A percentile compares a stretch with the other conserved stretches of the same genome.
phyloP scores from a whole-genome alignment of 2,888 invertebrate genomes.

The Meteorus colon region DNA sequence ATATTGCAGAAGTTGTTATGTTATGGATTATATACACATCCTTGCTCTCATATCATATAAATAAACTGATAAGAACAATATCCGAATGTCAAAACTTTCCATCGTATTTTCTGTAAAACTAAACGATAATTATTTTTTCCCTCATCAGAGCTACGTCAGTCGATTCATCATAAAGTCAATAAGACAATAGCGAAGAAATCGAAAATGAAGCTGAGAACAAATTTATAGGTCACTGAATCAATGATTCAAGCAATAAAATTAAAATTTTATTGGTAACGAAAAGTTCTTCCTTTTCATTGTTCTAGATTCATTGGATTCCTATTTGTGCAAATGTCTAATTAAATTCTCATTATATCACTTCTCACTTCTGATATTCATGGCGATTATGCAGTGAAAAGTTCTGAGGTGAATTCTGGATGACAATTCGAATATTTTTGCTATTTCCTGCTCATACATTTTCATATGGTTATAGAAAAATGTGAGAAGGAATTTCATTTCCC shows the following conservation, averaged over 20 bases:
- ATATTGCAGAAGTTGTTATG: too few relatives aligned
- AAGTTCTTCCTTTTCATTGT: background rate
- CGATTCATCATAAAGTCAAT: background rate
- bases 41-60: too few relatives aligned
- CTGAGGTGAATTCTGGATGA: background rate
- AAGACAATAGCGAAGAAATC: background rate
- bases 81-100: too few relatives aligned
- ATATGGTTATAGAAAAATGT: slow-evolving; percentile 6
- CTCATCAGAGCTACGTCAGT: background rate
- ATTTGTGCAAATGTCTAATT: background rate
- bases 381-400: background rate
- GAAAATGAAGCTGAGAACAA: background rate
- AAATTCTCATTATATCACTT: background rate
- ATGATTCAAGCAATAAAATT: background rate
- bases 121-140: background rate
- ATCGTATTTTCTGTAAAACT: background rate
- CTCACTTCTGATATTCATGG: background rate
- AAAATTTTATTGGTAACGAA: background rate
- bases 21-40: too few relatives aligned
- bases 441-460: background rate
- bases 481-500: slow-evolving; percentile 8
- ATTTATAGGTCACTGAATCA: background rate
- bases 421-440: background rate
- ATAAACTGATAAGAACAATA: too few relatives aligned
- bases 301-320: background rate